phyloP scores from a whole-genome alignment of 92 coral and sea anemone species.

The Virgularia gustaviana region DNA sequence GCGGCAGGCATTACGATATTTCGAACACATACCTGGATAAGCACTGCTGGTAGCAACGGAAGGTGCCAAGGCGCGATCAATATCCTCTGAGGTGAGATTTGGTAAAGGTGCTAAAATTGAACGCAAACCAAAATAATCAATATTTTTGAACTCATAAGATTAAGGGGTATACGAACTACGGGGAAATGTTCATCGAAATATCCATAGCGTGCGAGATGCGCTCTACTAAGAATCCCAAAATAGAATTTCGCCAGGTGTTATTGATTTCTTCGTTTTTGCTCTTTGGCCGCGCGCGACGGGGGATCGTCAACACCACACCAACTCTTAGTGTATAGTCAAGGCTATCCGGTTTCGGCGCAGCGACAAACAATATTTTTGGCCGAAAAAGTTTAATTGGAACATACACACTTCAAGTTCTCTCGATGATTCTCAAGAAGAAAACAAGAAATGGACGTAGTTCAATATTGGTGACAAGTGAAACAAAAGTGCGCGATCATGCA shows the following conservation, averaged over 20 bases:
- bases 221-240: constrained; percentile 29
- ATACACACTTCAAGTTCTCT: too few relatives aligned
- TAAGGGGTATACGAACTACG: too few relatives aligned
- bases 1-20: constrained; percentile 8
- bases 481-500: background rate
- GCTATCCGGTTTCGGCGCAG: constrained; percentile 11
- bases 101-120: constrained; percentile 86
- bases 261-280: constrained; percentile 26
- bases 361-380: background rate
- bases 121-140: constrained; percentile 29
- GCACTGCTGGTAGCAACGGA: constrained; percentile 66
- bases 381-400: too few relatives aligned
- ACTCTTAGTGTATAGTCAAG: background rate
- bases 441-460: too few relatives aligned
- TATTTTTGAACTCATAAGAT: too few relatives aligned
- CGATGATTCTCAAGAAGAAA: too few relatives aligned
- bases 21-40: constrained; percentile 7
- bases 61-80: constrained; percentile 91
- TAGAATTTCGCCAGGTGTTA: constrained; percentile 38
- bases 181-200: too few relatives aligned
- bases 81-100: constrained; percentile 95
- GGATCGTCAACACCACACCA: constrained; percentile 26
- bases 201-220: too few relatives aligned
- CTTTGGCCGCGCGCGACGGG: constrained; percentile 18
- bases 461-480: too few relatives aligned